phyloP scores from a whole-genome alignment of 2,113 vertebrate genomes.

The Eleginops maclovinus region DNA sequence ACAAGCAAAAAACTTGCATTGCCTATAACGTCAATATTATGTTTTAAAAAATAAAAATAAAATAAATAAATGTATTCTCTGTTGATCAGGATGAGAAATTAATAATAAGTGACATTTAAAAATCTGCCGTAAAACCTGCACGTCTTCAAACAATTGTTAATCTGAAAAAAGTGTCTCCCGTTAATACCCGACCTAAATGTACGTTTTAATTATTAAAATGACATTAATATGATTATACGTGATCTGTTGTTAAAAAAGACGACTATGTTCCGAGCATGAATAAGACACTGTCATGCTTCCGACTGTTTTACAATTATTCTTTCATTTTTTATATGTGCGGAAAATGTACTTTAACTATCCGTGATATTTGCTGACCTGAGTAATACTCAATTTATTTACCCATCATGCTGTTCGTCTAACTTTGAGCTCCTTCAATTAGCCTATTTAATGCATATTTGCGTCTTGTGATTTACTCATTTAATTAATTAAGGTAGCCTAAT shows the following conservation, averaged over 20 bases:
- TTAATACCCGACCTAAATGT: background rate
- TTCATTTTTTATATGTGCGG: conserved; percentile 14
- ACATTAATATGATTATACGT: background rate
- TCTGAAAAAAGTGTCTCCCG: background rate
- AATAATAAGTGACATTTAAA: no score
- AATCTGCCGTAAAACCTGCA: background rate
- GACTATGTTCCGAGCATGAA: background rate
- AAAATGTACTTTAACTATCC: conserved; percentile 26
- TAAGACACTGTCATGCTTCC: background rate
- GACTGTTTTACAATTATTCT: conserved; percentile 2
- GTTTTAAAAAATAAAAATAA: background rate
- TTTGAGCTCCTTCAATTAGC: background rate
- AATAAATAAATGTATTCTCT: background rate
- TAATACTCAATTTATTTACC: conserved; percentile 7
- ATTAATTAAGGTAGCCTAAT: conserved; percentile 12
- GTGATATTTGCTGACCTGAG: conserved; percentile 35
- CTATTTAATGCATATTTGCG: background rate
- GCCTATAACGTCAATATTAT: background rate
- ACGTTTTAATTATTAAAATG: background rate
- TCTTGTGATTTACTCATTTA: background rate
- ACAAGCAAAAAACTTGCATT: background rate
- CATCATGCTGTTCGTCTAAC: background rate
- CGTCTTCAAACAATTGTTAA: background rate
- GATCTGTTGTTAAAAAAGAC: background rate
- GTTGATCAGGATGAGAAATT: background rate